Evolutionary conservation across 1,140 invertebrate species (phyloP).

Genomic region (Cotesia chilonis): DNA sequence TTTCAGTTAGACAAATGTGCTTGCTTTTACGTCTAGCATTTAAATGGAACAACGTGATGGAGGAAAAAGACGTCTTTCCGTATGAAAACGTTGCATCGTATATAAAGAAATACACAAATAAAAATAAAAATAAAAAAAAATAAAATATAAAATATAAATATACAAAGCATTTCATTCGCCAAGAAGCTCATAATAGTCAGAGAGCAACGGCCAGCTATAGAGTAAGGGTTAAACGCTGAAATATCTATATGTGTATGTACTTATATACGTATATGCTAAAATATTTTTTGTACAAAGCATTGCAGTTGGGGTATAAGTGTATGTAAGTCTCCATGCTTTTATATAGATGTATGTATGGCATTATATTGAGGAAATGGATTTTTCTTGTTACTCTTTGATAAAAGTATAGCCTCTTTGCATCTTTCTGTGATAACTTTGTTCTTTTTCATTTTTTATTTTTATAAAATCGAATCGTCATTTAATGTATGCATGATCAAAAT

Average conservation of each 20-base stretch:
- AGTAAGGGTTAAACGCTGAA: constrained; percentile 19
- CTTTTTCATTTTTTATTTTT: constrained; percentile 16
- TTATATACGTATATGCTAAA: not conserved
- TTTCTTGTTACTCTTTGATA: constrained; percentile 12
- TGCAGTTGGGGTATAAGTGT: no score
- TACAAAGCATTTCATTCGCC: constrained; percentile 19
- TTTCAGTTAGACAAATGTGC: no score
- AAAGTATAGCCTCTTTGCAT: constrained; percentile 4
- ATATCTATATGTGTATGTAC: not conserved
- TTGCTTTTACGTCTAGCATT: not conserved
- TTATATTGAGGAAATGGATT: constrained; percentile 20
- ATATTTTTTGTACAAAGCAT: no score
- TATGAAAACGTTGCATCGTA: not conserved
- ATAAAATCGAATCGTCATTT: not conserved
- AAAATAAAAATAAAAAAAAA: no score
- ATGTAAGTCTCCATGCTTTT: not conserved
- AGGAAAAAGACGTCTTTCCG: not conserved
- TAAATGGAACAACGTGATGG: not conserved
- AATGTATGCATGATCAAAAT: no score
- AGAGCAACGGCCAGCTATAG: not conserved
- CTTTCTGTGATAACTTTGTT: not conserved
- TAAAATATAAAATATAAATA: constrained; percentile 10
- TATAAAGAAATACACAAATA: not conserved
- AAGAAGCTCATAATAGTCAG: constrained; percentile 12
- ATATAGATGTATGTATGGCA: not conserved